phyloP scores from a whole-genome alignment of 2,797 vertebrate genomes.

The Novumbra hubbsi region DNA sequence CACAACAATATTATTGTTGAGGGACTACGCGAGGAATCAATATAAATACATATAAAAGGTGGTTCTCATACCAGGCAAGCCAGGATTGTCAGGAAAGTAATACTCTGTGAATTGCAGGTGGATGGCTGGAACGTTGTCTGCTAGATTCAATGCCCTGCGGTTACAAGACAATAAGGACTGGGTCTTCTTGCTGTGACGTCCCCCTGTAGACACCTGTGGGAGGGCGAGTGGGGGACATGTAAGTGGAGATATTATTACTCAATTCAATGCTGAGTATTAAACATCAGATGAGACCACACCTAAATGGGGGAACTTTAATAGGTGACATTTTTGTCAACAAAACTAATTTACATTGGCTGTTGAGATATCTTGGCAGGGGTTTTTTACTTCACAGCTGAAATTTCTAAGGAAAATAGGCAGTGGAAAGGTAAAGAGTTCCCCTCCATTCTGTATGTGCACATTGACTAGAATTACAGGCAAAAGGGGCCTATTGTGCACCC shows the following conservation, averaged over 20 bases:
- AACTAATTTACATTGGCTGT: background rate
- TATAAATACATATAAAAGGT: background rate
- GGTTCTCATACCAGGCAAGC: constrained; percentile 78
- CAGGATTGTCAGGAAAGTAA: constrained; percentile 89
- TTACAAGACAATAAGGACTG: constrained; percentile 90
- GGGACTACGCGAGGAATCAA: background rate
- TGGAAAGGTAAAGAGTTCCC: background rate
- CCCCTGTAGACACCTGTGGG: constrained; percentile 88
- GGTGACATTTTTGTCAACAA: constrained; percentile 11
- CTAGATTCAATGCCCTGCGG: constrained; percentile 79
- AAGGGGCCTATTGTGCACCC: background rate
- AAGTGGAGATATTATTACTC: too few species aligned
- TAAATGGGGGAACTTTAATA: background rate
- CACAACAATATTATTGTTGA: too few species aligned
- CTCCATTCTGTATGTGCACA: background rate
- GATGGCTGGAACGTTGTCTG: constrained; percentile 84
- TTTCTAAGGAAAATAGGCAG: background rate
- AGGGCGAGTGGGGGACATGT: background rate
- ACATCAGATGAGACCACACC: too few species aligned
- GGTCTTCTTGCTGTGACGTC: constrained; percentile 89
- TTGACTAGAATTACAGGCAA: background rate
- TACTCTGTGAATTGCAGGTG: constrained; percentile 96
- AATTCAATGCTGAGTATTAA: too few species aligned
- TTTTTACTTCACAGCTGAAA: constrained; percentile 19
- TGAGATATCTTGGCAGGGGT: background rate